Percentiles rank a stretch among this genome's conserved stretches.
phyloP scores from a whole-genome alignment of 2,113 vertebrate genomes.

The Echinops telfairi region DNA sequence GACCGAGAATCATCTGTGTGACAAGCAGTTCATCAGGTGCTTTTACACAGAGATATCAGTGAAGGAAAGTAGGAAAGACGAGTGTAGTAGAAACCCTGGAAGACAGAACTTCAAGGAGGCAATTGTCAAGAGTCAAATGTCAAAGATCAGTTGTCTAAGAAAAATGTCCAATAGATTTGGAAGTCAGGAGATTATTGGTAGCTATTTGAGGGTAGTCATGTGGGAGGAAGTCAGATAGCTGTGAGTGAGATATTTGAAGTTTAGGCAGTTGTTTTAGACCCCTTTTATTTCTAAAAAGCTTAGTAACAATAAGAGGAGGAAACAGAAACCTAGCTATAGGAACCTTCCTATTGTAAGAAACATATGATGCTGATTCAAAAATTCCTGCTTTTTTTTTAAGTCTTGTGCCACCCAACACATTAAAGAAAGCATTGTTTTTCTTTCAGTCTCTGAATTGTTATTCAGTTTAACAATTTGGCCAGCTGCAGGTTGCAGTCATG shows the following conservation, averaged over 20 bases:
- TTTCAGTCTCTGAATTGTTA: background rate
- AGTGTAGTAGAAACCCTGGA: background rate
- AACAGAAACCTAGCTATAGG: background rate
- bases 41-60: background rate
- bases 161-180: background rate
- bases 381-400: background rate
- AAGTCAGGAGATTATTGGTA: background rate
- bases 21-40: background rate
- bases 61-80: background rate
- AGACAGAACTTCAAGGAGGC: background rate
- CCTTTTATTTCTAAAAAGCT: background rate
- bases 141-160: background rate
- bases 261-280: background rate
- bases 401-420: conserved; percentile 1
- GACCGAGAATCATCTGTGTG: background rate
- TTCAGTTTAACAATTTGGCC: conserved; percentile 27
- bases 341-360: conserved; percentile 17
- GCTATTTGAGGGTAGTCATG: background rate
- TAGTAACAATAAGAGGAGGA: conserved; percentile 9
- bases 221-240: background rate
- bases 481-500: background rate
- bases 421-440: background rate
- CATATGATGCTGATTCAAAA: background rate
- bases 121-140: conserved; percentile 29
- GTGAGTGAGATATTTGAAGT: background rate